Evolutionary conservation across 2,797 vertebrate genomes (phyloP), one percentile per base, ranked within the genome.

Genomic region (Capromys pilorides): DNA sequence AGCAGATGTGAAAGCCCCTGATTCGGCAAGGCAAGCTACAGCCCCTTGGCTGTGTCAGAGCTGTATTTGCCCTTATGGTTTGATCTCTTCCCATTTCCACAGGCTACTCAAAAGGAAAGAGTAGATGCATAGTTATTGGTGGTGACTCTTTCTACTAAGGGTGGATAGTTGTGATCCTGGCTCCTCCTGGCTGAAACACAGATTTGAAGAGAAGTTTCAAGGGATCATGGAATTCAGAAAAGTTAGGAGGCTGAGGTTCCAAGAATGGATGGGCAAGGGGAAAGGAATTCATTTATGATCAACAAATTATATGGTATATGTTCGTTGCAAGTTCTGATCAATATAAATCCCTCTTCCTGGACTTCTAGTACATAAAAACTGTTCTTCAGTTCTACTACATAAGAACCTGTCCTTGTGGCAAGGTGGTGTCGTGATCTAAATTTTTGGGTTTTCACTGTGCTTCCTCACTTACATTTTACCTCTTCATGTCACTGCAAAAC

Each of bases 401-500:
- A 45, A 45, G 45, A 45, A 45, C 39, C 54, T 85, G 18, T 67
- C 41, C 6, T 93, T 82, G 13, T 22, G 59, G 88, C 82, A 77
- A 4, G 31, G 54, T 19, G 39, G n/a, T 19, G 31, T 8, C 69
- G 3, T 77, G 83, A 14, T n/a, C 5, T 71, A 39, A 49, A n/a
- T 66, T 24, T 26, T 19, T 77, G 9, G 9, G 49, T 41, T 22
- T 11, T 31, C 45, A 18, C 24, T 19, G 1, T 31, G 33, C 36
- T 86, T 94, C 59, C 71, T 45, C 10, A 22, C 57, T 92, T 83
- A 77, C 24, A 86, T 57, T 94, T 89, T 88, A 89, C 86, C 91
- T 93, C 66, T 95, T 92, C 84, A 89, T 94, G 93, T 88, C 89
- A 96, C 84, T 80, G 86, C 14, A 83, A 91, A 95, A 94, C 18